A percentile compares a stretch with the other conserved stretches of the same genome.
phyloP scores from a whole-genome alignment of 2,113 vertebrate species.

The Notothenia rossii region DNA sequence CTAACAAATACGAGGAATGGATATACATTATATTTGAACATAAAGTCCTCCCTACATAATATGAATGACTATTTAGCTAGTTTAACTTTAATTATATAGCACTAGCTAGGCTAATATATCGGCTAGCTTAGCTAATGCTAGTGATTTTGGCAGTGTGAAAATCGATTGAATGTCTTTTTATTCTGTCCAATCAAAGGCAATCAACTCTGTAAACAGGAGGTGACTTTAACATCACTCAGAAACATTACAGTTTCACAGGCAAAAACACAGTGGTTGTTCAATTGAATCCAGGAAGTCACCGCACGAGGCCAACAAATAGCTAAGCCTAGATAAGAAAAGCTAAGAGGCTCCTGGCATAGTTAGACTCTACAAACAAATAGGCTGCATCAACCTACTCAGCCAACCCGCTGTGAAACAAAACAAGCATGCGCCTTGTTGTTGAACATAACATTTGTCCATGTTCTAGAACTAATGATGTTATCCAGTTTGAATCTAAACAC shows the following conservation, averaged over 20 bases:
- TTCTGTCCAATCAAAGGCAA: neutral
- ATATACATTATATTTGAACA: neutral
- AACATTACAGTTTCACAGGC: no score
- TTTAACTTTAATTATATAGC: no score
- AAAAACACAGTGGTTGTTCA: no score
- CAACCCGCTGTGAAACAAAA: neutral
- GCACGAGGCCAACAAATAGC: neutral
- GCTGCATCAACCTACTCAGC: neutral
- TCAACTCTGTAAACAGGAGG: neutral
- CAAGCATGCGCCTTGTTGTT: neutral
- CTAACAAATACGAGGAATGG: no score
- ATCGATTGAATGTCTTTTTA: neutral
- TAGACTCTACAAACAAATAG: no score
- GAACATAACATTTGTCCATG: neutral
- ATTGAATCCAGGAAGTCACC: neutral
- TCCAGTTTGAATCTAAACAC: constrained; percentile 47
- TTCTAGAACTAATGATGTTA: constrained; percentile 3
- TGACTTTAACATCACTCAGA: no score
- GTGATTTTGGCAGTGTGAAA: neutral
- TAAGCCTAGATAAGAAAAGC: no score
- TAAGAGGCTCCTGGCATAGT: neutral
- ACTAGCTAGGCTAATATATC: no score
- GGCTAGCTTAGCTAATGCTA: neutral
- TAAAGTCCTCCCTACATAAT: neutral
- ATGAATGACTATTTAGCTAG: no score